These are phyloP conservation scores for Solea solea DNA, from an alignment of 2,113 vertebrate genomes.

Conservation along the genomic window DNA sequence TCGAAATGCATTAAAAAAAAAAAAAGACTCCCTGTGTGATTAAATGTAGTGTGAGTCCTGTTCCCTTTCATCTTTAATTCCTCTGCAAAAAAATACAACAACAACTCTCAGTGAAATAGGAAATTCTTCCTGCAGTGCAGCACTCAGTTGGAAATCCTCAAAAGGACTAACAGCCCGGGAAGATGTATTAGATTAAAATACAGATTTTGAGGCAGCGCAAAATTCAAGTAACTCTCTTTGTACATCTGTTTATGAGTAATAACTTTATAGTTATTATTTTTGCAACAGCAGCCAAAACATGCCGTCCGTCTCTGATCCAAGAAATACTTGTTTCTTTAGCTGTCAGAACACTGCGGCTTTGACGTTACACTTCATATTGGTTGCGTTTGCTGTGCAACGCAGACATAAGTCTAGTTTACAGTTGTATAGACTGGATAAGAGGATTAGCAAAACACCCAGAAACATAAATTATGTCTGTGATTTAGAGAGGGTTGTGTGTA, in stretches of 20 bases:
- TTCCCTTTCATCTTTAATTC: not conserved
- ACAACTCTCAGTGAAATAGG: not conserved
- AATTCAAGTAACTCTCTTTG: no score
- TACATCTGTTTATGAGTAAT: not conserved
- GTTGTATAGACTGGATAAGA: slow-evolving; percentile 40
- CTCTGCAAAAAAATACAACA: not conserved
- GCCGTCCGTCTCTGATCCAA: slow-evolving; percentile 15
- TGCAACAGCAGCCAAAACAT: not conserved
- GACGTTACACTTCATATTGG: not conserved
- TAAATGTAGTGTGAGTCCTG: not conserved
- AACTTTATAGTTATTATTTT: no score
- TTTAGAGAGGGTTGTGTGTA: slow-evolving; percentile 1
- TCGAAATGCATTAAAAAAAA: not conserved
- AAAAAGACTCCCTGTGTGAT: not conserved
- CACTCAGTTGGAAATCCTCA: not conserved
- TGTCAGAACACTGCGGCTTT: not conserved
- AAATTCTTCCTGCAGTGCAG: not conserved
- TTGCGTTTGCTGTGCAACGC: not conserved
- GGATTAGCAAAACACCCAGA: slow-evolving; percentile 41
- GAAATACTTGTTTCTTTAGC: not conserved
- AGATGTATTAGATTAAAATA: not conserved
- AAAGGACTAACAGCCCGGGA: not conserved
- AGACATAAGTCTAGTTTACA: slow-evolving; percentile 35
- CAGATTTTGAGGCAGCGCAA: no score
- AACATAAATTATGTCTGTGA: slow-evolving; percentile 18